A percentile compares a stretch with the other conserved stretches of the same genome.
Evolutionary conservation across 2,113 vertebrate genomes (phyloP).

Genomic region (Spheniscus mendiculus): DNA sequence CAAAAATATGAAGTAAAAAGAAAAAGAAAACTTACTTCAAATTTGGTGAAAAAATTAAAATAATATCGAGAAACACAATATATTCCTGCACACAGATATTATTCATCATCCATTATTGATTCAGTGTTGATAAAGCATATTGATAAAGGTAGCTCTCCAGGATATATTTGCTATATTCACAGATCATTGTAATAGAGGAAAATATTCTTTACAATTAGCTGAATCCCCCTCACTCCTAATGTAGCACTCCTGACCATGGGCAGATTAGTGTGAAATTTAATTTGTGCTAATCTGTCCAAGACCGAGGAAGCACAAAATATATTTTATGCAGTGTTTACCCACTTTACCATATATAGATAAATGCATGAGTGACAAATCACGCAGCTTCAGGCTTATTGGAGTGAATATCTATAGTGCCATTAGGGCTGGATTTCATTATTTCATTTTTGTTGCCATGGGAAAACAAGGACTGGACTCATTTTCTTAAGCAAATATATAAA

Average conservation of each 20-base stretch:
- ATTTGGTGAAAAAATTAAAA: not conserved
- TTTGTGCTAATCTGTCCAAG: conserved; percentile 73
- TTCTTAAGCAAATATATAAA: not conserved
- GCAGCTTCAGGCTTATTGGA: conserved; percentile 56
- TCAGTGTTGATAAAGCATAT: not conserved
- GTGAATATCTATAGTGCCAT: conserved; percentile 41
- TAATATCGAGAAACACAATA: not conserved
- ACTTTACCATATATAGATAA: conserved; percentile 65
- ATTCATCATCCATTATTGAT: not conserved
- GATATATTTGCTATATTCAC: not conserved
- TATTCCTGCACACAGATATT: not conserved
- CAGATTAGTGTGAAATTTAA: conserved; percentile 78
- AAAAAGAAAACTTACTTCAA: not conserved
- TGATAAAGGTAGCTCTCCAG: not conserved
- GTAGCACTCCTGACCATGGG: conserved; percentile 64
- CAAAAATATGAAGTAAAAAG: not conserved
- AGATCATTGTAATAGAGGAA: conserved; percentile 36
- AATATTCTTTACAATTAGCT: conserved; percentile 64
- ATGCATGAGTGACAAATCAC: conserved; percentile 68
- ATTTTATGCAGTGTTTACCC: conserved; percentile 68
- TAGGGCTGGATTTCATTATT: conserved; percentile 38
- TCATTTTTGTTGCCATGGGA: conserved; percentile 32
- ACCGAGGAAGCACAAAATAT: conserved; percentile 69
- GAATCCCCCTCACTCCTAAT: conserved; percentile 49
- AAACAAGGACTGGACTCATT: not conserved